Evolutionary conservation across 2,888 invertebrate species (phyloP).

Genomic region (Aspidapion aeneum): DNA sequence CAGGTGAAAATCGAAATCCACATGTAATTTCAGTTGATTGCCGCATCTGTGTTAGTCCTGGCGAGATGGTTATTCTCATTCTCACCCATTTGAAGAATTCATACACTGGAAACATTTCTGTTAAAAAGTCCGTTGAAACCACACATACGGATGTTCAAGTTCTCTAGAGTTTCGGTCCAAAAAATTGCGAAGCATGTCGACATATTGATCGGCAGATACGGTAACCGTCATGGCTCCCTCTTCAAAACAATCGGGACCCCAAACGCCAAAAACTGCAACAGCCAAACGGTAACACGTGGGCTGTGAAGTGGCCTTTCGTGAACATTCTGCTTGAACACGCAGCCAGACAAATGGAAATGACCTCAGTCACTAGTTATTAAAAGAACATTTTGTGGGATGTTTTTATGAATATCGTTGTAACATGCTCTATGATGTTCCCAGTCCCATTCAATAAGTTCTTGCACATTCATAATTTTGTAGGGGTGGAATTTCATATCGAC

Average conservation of each 20-base stretch:
- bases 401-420: conserved; percentile 21
- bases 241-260: conserved; percentile 19
- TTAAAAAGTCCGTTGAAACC: conserved; percentile 13
- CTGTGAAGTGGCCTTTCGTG: conserved; percentile 24
- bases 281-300: conserved; percentile 23
- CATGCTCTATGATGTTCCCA: no score
- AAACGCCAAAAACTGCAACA: conserved; percentile 20
- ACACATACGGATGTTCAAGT: conserved; percentile 3
- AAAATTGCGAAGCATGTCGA: conserved; percentile 4
- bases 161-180: conserved; percentile 6
- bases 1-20: no score
- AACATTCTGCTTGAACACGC: conserved; percentile 6
- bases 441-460: no score
- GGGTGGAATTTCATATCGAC: no score
- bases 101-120: conserved; percentile 23
- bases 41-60: no score
- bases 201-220: conserved; percentile 12
- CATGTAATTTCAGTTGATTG: no score
- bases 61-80: no score
- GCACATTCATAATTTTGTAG: no score
- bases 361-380: conserved; percentile 22
- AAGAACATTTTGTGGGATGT: conserved; percentile 22
- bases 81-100: no score
- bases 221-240: conserved; percentile 11
- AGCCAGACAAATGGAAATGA: conserved; percentile 17